Percentiles rank a stretch among this genome's conserved stretches.
phyloP scores from a whole-genome alignment of 2,888 invertebrate genomes.

The Drosophila fulvimacula region DNA sequence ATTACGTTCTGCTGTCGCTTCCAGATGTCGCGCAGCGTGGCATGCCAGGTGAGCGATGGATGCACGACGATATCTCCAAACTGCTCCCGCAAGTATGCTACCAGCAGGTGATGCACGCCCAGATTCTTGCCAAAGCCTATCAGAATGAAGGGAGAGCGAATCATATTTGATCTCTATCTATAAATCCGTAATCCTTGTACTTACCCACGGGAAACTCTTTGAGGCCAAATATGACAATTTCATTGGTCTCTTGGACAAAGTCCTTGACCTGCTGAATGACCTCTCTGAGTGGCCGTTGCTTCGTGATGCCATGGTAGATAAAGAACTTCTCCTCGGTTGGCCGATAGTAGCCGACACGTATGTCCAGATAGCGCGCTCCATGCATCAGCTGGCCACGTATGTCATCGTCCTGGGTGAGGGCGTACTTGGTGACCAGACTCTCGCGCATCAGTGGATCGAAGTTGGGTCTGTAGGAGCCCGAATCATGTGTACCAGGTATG shows the following conservation, averaged over 20 bases:
- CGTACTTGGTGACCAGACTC: constrained; percentile 85
- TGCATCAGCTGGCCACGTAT: constrained; percentile 87
- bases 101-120: constrained; percentile 86
- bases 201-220: constrained; percentile 87
- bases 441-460: constrained; percentile 83
- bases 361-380: constrained; percentile 87
- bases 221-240: constrained; percentile 87
- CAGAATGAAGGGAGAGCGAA: not conserved
- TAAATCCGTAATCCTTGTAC: constrained; percentile 19
- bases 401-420: constrained; percentile 87
- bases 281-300: constrained; percentile 85
- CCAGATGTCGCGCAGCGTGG: constrained; percentile 86
- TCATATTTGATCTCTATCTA: not conserved
- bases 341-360: constrained; percentile 86
- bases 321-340: constrained; percentile 84
- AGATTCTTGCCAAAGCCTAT: constrained; percentile 85
- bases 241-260: constrained; percentile 87
- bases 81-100: constrained; percentile 86
- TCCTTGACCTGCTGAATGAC: constrained; percentile 86
- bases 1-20: constrained; percentile 85
- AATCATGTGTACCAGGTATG: constrained; percentile 90
- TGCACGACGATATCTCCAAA: constrained; percentile 86
- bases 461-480: constrained; percentile 86
- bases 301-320: constrained; percentile 86
- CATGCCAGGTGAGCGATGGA: constrained; percentile 85